Evolutionary conservation across 2,888 invertebrate species (phyloP), one percentile per base, ranked within the genome.

Genomic region (Rhimphoctona megacephalus): DNA sequence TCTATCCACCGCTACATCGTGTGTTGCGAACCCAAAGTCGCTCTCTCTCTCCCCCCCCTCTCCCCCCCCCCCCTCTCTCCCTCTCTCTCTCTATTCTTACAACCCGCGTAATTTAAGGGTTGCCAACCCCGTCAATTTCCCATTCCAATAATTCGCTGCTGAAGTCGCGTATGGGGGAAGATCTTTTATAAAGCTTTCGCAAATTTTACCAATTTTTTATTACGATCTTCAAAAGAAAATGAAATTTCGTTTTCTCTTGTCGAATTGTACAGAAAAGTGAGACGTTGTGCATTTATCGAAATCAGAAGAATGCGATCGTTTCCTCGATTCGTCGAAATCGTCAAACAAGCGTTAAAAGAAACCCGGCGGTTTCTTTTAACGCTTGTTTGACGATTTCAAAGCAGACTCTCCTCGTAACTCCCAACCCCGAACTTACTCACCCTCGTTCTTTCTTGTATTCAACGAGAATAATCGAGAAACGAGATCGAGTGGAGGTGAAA

Each of bases 101-200:
- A 74, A 90, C 88, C 88, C 88, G 88, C 90, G 91, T 91, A 91
- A 92, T 91, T 92, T 89, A 91, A 91, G 92, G 91, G 91, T 92
- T 92, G 90, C 89, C 90, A 92, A 92, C 92, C 92, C 92, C 90
- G 61, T 30, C 89, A 90, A 90, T 91, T 90, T 88, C 89, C 88
- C 49, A 39, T 43, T 57, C 49, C 19, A 61, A 39, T 64, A 36
- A 72, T 19, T 46, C 25, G 61, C 17, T 39, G 39, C 72, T 70
- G 57, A 54, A 61, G 6, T 33, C 17, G 49, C 17, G 17, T 19
- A 17, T 0, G 33, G 11, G 22, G 43, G 11, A 9, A 0, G 7
- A n/a, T 30, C n/a, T 49, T 33, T 46, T 1, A 67, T 89, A 19
- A 52, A 25, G 54, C 30, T 73, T 64, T 54, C 22, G 17, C 36